Evolutionary conservation across 1,140 invertebrate species (phyloP), one percentile per base, ranked within the genome.

Genomic region (Theocolax elegans): DNA sequence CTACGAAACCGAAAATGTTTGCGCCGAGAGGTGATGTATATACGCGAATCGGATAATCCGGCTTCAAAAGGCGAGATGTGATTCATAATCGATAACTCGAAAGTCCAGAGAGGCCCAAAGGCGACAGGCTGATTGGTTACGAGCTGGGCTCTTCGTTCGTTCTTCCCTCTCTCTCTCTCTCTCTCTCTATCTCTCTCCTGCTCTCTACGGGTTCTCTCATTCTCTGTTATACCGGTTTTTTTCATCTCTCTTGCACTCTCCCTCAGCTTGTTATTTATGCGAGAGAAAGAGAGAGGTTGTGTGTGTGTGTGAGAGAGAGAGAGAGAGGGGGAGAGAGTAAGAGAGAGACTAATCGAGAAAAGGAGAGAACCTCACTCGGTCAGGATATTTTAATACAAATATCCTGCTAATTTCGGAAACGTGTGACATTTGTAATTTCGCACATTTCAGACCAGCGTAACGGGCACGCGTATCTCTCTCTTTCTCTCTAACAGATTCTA

Each of bases 21-120:
- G 62, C 19, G 44, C 9, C 31, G 35, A 25, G 35, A 59, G 35
- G 23, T 59, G 44, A 63, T 49, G 35, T n/a, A n/a, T 31, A 51
- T 38, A 13, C 29, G 19, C 19, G 19, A 51, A 51, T 53, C 23
- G 21, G 48, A 65, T 65, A 65, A 65, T 65, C 63, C 49, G 35
- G n/a, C 49, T 65, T 54, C 23, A 29, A 54, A 49, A 54, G 63
- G 48, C 49, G 63, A 65, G 49, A 63, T 35, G 60, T 63, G 60
- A 63, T 63, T 63, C 60, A 63, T 63, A 65, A 65, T 65, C 49
- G 63, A 65, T 65, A 65, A 65, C 49, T 65, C 21, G 63, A 53
- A 65, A 65, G 49, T 54, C 35, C 35, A 38, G 17, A 6, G 42
- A 48, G 38, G 63, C 63, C 48, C 63, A 49, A 53, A 54, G 49